Evolutionary conservation across 2,113 vertebrate species (phyloP).

Genomic region (Tylochromis polylepis): DNA sequence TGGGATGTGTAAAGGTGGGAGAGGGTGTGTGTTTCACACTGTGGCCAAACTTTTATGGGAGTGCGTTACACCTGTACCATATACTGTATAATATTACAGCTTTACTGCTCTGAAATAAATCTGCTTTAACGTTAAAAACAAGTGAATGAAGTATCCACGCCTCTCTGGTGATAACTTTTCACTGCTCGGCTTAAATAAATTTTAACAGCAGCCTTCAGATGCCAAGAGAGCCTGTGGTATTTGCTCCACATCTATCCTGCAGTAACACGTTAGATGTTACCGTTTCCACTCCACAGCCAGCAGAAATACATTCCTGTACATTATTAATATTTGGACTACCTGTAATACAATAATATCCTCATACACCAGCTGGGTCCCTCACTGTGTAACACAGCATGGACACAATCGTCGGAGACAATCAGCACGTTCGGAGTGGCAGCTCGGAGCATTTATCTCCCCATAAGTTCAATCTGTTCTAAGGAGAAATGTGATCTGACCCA

Average conservation of each 20-base stretch:
- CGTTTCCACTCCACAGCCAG: background rate
- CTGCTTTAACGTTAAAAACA: background rate
- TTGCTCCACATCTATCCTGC: background rate
- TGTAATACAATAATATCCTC: conserved; percentile 22
- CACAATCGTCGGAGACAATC: conserved; percentile 36
- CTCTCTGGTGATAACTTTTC: background rate
- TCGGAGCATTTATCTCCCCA: conserved; percentile 38
- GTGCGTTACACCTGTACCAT: background rate
- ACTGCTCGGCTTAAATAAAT: background rate
- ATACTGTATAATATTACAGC: background rate
- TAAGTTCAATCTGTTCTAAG: conserved; percentile 54
- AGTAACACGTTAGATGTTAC: background rate
- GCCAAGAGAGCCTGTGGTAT: background rate
- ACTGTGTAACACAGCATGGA: background rate
- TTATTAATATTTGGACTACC: conserved; percentile 1
- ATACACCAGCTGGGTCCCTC: conserved; percentile 18
- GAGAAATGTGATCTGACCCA: conserved; percentile 62
- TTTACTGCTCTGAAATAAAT: background rate
- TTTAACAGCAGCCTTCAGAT: background rate
- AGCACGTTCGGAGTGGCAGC: background rate
- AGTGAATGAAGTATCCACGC: background rate
- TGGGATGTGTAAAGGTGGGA: background rate
- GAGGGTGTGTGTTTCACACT: background rate
- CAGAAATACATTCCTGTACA: conserved; percentile 46
- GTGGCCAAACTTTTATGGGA: background rate